Conservation (phyloP, 2,113 vertebrate genomes). For the Podarcis cretensis region DNA sequence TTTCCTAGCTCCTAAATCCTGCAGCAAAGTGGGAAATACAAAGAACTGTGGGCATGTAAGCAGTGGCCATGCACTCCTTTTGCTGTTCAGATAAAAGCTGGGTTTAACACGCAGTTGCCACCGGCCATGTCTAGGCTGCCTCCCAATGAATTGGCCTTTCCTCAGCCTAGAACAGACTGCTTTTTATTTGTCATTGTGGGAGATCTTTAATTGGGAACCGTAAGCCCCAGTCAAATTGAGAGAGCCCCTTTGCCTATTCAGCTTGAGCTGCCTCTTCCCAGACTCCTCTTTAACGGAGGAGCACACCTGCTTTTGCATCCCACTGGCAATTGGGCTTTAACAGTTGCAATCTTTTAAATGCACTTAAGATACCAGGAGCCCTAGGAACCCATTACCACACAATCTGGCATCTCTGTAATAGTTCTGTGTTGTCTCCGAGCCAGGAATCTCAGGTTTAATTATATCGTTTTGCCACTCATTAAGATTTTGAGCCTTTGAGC, state of each 20-base stretch:
- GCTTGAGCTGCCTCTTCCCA: constrained; percentile 57
- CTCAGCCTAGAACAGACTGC: background rate
- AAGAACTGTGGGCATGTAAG: no score
- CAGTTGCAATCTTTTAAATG: constrained; percentile 70
- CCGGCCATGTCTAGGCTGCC: background rate
- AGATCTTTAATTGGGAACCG: constrained; percentile 59
- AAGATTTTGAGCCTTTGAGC: background rate
- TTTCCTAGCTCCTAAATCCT: no score
- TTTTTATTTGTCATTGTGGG: constrained; percentile 41
- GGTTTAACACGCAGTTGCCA: background rate
- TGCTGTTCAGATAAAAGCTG: no score
- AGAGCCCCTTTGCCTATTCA: constrained; percentile 58
- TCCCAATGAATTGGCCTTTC: background rate
- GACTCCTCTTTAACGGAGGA: constrained; percentile 54
- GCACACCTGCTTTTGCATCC: constrained; percentile 62
- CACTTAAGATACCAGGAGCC: constrained; percentile 68
- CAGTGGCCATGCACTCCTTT: no score
- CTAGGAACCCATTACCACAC: constrained; percentile 44
- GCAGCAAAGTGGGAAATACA: no score
- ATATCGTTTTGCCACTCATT: constrained; percentile 32
- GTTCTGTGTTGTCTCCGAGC: constrained; percentile 33
- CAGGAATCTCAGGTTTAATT: constrained; percentile 43
- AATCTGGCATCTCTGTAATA: constrained; percentile 43
- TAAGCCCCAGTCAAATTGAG: constrained; percentile 50
- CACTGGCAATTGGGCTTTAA: constrained; percentile 63